phyloP scores from a whole-genome alignment of 2,113 vertebrate genomes.

The Psettodes erumei region DNA sequence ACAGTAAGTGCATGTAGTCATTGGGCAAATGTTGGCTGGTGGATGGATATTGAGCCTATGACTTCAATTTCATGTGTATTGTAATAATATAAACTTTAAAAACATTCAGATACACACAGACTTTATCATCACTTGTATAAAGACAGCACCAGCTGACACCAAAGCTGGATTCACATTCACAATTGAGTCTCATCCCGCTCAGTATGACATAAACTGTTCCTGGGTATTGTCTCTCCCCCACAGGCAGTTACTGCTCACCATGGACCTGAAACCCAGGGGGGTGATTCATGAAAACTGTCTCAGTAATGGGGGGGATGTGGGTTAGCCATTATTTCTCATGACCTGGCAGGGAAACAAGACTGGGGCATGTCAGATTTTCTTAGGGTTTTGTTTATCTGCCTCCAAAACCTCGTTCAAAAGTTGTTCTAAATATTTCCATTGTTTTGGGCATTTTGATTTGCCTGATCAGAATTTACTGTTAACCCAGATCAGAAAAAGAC shows the following conservation, averaged over 20 bases:
- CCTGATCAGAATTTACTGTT: background rate
- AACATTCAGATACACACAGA: background rate
- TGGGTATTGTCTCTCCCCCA: conserved; percentile 50
- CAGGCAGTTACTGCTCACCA: conserved; percentile 39
- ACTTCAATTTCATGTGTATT: background rate
- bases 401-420: background rate
- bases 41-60: no score
- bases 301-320: conserved; percentile 33
- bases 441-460: background rate
- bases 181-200: conserved; percentile 13
- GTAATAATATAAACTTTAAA: background rate
- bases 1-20: background rate
- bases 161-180: background rate
- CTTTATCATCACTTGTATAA: background rate
- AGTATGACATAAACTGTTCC: conserved; percentile 51
- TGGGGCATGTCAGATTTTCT: conserved; percentile 7
- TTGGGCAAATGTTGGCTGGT: background rate
- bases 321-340: conserved; percentile 18
- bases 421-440: conserved; percentile 50
- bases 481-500: background rate
- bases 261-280: conserved; percentile 15
- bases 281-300: conserved; percentile 49
- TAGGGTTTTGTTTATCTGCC: conserved; percentile 4
- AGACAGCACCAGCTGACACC: background rate
- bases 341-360: conserved; percentile 19